phyloP scores from a whole-genome alignment of 2,113 vertebrate species.

The Etheostoma spectabile region DNA sequence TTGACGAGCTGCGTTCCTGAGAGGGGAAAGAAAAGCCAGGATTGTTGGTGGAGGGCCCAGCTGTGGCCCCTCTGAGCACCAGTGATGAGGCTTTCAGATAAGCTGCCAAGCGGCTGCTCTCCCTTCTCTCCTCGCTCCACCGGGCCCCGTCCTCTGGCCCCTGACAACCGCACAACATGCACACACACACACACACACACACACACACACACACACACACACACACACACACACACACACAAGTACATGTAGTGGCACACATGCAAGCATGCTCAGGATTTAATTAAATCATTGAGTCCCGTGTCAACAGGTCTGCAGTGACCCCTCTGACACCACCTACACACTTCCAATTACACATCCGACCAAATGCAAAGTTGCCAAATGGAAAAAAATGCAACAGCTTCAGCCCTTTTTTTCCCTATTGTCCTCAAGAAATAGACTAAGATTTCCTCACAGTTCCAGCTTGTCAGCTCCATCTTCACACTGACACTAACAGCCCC shows the following conservation, averaged over 20 bases:
- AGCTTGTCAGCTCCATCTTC: conserved; percentile 27
- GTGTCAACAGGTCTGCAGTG: conserved; percentile 58
- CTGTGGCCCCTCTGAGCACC: conserved; percentile 72
- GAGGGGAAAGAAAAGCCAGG: conserved; percentile 70
- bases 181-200: conserved; percentile 20
- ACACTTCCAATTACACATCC: conserved; percentile 30
- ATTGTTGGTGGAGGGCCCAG: conserved; percentile 76
- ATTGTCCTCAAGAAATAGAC: conserved; percentile 35
- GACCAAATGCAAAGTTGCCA: conserved; percentile 39
- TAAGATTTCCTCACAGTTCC: conserved; percentile 35
- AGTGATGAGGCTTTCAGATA: conserved; percentile 70
- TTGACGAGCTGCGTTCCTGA: conserved; percentile 70
- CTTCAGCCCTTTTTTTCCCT: conserved; percentile 13
- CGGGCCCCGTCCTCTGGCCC: conserved; percentile 37
- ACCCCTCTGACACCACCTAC: conserved; percentile 34
- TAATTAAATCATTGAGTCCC: conserved; percentile 67
- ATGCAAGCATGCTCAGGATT: conserved; percentile 49
- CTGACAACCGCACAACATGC: conserved; percentile 14
- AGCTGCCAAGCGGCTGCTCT: conserved; percentile 69
- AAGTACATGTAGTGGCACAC: conserved; percentile 14
- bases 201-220: conserved; percentile 12
- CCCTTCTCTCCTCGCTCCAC: conserved; percentile 54
- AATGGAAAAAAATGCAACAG: conserved; percentile 1
- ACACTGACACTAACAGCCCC: conserved; percentile 3
- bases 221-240: conserved; percentile 18